phyloP scores from a whole-genome alignment of 2,888 invertebrate genomes.

The Arenicola marina region DNA sequence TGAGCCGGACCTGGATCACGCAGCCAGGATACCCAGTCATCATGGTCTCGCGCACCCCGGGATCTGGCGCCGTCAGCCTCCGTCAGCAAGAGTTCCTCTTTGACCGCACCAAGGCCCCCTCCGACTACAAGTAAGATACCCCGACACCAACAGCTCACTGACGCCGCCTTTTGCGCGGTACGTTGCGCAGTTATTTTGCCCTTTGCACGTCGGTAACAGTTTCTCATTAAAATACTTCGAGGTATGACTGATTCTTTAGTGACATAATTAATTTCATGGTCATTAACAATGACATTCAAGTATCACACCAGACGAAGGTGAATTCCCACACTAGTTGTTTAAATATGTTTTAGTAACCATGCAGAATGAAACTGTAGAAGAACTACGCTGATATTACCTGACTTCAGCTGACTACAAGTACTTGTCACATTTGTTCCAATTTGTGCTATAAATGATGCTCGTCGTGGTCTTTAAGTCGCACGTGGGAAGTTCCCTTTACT shows the following conservation, averaged over 20 bases:
- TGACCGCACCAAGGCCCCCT: background rate
- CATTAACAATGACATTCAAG: no score
- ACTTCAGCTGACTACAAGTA: no score
- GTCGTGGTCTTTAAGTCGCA: background rate
- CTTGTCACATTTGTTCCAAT: no score
- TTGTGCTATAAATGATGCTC: background rate
- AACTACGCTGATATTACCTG: no score
- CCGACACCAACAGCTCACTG: background rate
- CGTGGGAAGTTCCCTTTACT: background rate
- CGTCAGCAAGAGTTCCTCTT: conserved; percentile 2
- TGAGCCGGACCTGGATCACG: conserved; percentile 2
- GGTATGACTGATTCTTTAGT: no score
- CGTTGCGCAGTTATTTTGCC: background rate
- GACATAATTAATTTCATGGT: no score
- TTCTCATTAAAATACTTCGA: no score
- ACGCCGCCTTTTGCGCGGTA: background rate
- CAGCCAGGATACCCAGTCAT: conserved; percentile 4
- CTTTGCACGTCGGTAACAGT: background rate
- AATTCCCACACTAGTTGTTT: background rate
- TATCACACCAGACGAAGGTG: background rate
- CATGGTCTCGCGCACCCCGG: background rate
- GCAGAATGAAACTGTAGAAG: background rate
- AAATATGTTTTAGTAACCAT: background rate
- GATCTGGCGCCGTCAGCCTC: background rate
- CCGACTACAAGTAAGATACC: background rate